A percentile compares a stretch with the other conserved stretches of the same genome.
phyloP scores from a whole-genome alignment of 2,113 vertebrate species.

The Stercorarius parasiticus region DNA sequence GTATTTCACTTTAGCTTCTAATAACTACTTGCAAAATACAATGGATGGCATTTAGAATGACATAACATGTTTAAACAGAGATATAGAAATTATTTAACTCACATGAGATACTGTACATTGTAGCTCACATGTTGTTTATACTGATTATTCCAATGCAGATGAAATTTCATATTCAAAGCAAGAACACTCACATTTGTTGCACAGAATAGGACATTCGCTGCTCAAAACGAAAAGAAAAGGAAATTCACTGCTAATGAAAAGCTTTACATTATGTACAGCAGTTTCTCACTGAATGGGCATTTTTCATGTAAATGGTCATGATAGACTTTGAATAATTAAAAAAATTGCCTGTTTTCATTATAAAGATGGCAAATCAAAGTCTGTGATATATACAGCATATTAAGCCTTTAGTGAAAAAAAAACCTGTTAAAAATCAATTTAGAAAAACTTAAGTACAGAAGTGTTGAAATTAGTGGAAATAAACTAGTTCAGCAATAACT shows the following conservation, averaged over 20 bases:
- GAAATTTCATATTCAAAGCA: slow-evolving; percentile 11
- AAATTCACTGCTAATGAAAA: background rate
- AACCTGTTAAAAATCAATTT: background rate
- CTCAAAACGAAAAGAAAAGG: slow-evolving; percentile 1
- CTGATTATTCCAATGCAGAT: slow-evolving; percentile 44
- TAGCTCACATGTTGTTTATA: slow-evolving; percentile 18
- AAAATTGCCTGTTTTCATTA: background rate
- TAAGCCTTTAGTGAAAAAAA: background rate
- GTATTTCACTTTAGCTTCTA: background rate
- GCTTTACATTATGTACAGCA: background rate
- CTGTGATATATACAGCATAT: background rate
- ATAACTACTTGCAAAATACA: background rate
- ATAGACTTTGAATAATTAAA: background rate
- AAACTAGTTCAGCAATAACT: background rate
- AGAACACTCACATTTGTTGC: slow-evolving; percentile 26
- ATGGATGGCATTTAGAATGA: background rate
- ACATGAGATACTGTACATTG: slow-evolving; percentile 65
- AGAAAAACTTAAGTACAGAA: background rate
- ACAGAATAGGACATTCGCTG: slow-evolving; percentile 11
- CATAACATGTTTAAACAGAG: background rate
- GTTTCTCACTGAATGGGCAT: background rate
- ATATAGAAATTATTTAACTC: slow-evolving; percentile 6
- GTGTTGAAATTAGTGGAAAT: background rate
- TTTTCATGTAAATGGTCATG: background rate
- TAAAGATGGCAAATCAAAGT: background rate